Conservation (phyloP, 1,140 invertebrate genomes). For the Diplogasteroides magnus region DNA sequence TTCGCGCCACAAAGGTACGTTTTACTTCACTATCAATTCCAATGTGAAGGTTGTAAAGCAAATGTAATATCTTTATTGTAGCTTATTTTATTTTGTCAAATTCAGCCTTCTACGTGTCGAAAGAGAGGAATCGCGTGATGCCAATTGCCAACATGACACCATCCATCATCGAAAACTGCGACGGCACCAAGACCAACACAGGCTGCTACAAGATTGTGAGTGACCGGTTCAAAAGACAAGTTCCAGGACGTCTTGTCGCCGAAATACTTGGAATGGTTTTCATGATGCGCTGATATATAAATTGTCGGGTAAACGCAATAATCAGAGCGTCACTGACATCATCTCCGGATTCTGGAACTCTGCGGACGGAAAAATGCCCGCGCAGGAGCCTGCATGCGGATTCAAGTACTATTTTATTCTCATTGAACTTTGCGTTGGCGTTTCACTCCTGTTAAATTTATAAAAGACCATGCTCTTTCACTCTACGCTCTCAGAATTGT, state of each 20-base stretch:
- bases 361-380: conserved; percentile 44
- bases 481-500: too few relatives aligned
- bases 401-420: too few relatives aligned
- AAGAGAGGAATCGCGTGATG: conserved; percentile 47
- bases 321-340: conserved; percentile 51
- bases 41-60: too few relatives aligned
- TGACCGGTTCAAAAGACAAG: background rate
- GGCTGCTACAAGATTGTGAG: conserved; percentile 39
- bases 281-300: too few relatives aligned
- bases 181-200: conserved; percentile 44
- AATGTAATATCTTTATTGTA: too few relatives aligned
- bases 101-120: conserved; percentile 43
- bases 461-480: too few relatives aligned
- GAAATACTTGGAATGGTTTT: too few relatives aligned
- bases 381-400: conserved; percentile 40
- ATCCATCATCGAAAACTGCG: conserved; percentile 40
- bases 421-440: too few relatives aligned
- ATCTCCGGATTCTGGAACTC: conserved; percentile 53
- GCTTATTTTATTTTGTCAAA: background rate
- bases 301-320: background rate
- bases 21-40: conserved; percentile 46
- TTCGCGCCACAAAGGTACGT: too few relatives aligned
- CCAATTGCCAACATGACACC: conserved; percentile 51
- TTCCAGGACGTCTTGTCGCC: too few relatives aligned
- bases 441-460: too few relatives aligned